Evolutionary conservation across 2,797 vertebrate species (phyloP).

Genomic region (Myotis planiceps): DNA sequence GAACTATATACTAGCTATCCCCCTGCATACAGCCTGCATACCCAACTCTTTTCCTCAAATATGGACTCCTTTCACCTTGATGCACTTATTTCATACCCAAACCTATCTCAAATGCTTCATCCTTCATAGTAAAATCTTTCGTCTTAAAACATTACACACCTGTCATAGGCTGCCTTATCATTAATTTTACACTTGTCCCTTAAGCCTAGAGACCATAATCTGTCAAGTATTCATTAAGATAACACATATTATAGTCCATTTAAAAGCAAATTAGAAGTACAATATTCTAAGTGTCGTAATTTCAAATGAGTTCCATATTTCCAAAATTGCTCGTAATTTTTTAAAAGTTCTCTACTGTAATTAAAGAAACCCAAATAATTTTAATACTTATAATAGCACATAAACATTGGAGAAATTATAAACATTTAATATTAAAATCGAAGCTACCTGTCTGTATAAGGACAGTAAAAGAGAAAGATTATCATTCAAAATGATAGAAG

Average conservation of each 20-base stretch:
- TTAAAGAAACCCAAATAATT: slow-evolving; percentile 54
- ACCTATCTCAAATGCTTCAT: background rate
- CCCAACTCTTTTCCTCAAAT: background rate
- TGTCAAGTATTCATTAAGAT: background rate
- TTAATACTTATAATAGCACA: slow-evolving; percentile 4
- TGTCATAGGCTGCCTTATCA: background rate
- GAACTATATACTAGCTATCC: background rate
- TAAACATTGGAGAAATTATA: slow-evolving; percentile 5
- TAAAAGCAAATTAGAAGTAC: background rate
- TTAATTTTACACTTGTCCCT: background rate
- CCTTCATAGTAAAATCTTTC: background rate
- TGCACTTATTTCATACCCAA: background rate
- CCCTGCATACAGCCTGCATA: background rate
- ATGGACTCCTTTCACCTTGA: background rate
- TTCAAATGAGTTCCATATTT: slow-evolving; percentile 16
- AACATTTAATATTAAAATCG: background rate
- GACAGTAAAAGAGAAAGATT: slow-evolving; percentile 7
- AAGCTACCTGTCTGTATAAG: background rate
- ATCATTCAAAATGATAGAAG: slow-evolving; percentile 19
- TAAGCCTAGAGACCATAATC: slow-evolving; percentile 4
- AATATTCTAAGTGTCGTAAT: slow-evolving; percentile 3
- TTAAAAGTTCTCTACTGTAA: slow-evolving; percentile 1
- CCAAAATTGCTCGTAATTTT: background rate
- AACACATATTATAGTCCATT: background rate
- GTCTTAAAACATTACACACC: background rate